Evolutionary conservation across 2,113 vertebrate species (phyloP).

Genomic region (Willisornis vidua): DNA sequence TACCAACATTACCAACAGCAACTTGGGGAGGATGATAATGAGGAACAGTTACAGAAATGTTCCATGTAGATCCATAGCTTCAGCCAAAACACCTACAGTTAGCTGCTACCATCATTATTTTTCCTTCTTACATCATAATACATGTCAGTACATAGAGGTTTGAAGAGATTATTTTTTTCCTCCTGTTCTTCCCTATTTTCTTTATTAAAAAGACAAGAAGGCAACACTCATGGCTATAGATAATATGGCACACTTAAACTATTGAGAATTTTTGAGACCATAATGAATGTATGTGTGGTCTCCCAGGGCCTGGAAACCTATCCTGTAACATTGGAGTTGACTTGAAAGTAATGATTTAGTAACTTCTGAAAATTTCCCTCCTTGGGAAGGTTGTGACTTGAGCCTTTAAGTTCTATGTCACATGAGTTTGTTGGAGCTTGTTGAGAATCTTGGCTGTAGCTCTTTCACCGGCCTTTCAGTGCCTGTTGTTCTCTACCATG

Average conservation of each 20-base stretch:
- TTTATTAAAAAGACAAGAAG: background rate
- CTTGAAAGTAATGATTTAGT: background rate
- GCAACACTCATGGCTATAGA: background rate
- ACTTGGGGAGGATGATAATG: constrained; percentile 72
- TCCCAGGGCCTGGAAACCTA: background rate
- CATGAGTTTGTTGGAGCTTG: background rate
- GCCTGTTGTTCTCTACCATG: background rate
- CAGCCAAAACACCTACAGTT: constrained; percentile 74
- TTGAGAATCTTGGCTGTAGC: background rate
- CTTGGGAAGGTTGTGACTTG: background rate
- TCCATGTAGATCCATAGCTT: constrained; percentile 84
- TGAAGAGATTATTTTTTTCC: background rate
- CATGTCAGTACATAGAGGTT: background rate
- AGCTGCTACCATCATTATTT: background rate
- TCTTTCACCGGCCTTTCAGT: background rate
- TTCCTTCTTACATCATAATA: background rate
- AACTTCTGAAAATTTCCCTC: background rate
- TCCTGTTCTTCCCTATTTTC: background rate
- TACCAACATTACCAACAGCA: constrained; percentile 89
- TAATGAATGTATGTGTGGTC: background rate
- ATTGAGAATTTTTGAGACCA: background rate
- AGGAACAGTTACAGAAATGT: constrained; percentile 82
- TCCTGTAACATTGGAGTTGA: background rate
- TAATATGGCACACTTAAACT: background rate
- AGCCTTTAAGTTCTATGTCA: background rate